Conservation (phyloP, 1,140 invertebrate species). For the Drosophila pruinosa region DNA sequence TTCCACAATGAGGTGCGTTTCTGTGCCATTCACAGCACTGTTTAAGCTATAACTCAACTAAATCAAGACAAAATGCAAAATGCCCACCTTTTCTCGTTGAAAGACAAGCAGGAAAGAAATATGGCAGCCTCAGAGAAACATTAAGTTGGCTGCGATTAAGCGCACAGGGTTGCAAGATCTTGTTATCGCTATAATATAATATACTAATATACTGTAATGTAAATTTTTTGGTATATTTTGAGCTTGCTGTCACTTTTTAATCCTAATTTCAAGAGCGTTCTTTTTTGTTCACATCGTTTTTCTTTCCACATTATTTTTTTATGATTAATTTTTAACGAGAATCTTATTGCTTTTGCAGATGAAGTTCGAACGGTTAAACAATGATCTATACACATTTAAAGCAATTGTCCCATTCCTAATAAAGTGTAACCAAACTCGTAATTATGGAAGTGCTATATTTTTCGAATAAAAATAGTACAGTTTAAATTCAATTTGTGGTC, state of each 20-base stretch:
- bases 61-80: slow-evolving; percentile 61
- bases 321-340: no score
- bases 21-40: slow-evolving; percentile 12
- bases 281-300: background rate
- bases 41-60: slow-evolving; percentile 59
- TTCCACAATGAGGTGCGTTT: slow-evolving; percentile 2
- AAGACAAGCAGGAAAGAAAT: slow-evolving; percentile 79
- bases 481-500: background rate
- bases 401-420: no score
- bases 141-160: slow-evolving; percentile 69
- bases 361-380: no score
- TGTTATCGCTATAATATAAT: slow-evolving; percentile 4
- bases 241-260: background rate
- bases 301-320: background rate
- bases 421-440: background rate
- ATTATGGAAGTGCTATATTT: background rate
- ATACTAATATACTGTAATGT: background rate
- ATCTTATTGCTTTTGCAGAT: no score
- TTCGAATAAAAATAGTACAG: background rate
- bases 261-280: no score
- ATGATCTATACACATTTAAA: no score
- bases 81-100: slow-evolving; percentile 77
- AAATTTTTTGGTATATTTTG: background rate
- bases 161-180: slow-evolving; percentile 29
- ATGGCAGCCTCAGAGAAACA: slow-evolving; percentile 56